Percentiles rank a stretch among this genome's conserved stretches.
These are phyloP conservation scores for Paratrypauchen microcephalus DNA, from an alignment of 2,797 vertebrate genomes.

Conservation along the genomic window DNA sequence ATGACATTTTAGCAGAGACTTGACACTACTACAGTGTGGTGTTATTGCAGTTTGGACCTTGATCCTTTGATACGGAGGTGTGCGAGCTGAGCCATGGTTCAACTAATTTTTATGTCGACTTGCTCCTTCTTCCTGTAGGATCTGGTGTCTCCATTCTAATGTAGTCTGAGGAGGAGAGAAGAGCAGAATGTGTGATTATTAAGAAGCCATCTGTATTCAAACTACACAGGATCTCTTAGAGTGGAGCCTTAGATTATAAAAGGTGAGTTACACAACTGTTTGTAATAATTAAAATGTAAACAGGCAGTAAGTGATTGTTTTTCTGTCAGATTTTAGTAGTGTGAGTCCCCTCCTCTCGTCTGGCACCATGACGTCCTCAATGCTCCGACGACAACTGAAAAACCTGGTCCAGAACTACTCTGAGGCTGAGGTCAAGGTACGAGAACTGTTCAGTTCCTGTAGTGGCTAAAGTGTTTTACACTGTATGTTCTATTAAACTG, in stretches of 20 bases:
- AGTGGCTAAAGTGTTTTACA: neutral
- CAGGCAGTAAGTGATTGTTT: neutral
- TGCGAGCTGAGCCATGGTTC: conserved; percentile 12
- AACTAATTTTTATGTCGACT: conserved; percentile 33
- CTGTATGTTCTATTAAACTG: no score
- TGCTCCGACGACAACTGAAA: conserved; percentile 94
- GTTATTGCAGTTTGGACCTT: neutral
- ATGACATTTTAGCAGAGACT: neutral
- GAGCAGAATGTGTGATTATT: conserved; percentile 56
- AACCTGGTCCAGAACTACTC: conserved; percentile 99
- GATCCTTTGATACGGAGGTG: neutral
- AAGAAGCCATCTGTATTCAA: conserved; percentile 21
- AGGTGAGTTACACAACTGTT: conserved; percentile 31
- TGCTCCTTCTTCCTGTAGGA: conserved; percentile 32
- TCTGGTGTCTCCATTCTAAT: conserved; percentile 37
- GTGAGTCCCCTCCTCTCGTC: conserved; percentile 26
- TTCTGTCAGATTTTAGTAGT: conserved; percentile 34
- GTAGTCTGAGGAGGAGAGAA: conserved; percentile 33
- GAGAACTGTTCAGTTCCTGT: neutral
- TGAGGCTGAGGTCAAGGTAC: conserved; percentile 97
- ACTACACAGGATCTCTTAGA: conserved; percentile 1
- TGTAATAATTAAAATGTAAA: neutral
- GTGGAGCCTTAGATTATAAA: conserved; percentile 15
- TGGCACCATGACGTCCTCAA: conserved; percentile 93
- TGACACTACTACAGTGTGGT: neutral